These are phyloP conservation scores for Monarcha castaneiventris DNA, from an alignment of 2,113 vertebrate species.

Conservation along the genomic window DNA sequence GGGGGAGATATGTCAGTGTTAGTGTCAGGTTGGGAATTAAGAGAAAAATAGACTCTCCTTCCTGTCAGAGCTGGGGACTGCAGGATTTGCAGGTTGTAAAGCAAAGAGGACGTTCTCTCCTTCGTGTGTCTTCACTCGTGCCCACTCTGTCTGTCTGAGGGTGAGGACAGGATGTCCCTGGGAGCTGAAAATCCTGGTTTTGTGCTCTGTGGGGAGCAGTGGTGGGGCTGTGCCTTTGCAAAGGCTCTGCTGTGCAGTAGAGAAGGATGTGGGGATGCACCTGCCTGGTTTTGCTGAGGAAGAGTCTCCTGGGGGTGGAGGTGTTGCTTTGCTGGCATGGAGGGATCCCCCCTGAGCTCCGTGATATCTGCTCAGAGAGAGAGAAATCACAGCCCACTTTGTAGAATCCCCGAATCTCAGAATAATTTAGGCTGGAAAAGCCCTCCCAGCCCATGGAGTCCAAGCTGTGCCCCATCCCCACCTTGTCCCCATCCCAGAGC, in stretches of 20 bases:
- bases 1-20: not conserved
- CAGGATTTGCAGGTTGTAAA: not conserved
- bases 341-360: not conserved
- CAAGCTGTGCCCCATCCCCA: fast-evolving
- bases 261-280: not conserved
- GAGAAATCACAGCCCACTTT: not conserved
- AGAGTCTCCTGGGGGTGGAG: not conserved
- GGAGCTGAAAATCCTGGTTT: not conserved
- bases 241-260: fast-evolving
- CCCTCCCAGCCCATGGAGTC: fast-evolving
- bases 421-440: not conserved
- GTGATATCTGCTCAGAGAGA: not conserved
- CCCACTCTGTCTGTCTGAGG: not conserved
- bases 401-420: not conserved
- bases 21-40: not conserved
- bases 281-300: not conserved
- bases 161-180: not conserved
- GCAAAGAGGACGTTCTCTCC: not conserved
- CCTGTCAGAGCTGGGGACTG: not conserved
- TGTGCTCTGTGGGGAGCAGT: not conserved
- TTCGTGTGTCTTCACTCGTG: not conserved
- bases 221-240: not conserved
- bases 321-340: not conserved
- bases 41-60: not conserved
- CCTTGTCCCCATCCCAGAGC: not conserved